A percentile compares a stretch with the other conserved stretches of the same genome.
Evolutionary conservation across 2,888 invertebrate species (phyloP).

Genomic region (Gasteruption jaculator): DNA sequence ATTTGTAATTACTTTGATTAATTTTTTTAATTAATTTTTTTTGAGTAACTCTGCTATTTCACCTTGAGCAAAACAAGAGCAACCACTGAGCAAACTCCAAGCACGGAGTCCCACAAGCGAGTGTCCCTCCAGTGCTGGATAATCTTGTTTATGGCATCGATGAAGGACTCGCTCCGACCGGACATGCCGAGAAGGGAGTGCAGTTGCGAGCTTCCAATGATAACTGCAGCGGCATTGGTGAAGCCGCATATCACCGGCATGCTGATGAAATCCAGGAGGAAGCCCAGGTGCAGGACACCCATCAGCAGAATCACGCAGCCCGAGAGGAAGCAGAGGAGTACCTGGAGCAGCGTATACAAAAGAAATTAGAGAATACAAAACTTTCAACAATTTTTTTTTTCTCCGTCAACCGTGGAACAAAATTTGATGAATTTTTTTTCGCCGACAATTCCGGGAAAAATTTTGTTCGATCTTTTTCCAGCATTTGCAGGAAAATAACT

Average conservation of each 20-base stretch:
- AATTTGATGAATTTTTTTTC: background rate
- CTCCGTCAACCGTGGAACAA: too few relatives aligned
- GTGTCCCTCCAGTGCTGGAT: slow-evolving; percentile 61
- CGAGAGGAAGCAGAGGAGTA: slow-evolving; percentile 55
- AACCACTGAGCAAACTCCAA: slow-evolving; percentile 64
- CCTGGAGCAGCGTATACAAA: slow-evolving; percentile 52
- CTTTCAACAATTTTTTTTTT: background rate
- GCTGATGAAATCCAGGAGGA: slow-evolving; percentile 58
- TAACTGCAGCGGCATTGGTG: slow-evolving; percentile 58
- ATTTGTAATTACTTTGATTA: slow-evolving; percentile 4
- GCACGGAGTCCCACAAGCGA: slow-evolving; percentile 62
- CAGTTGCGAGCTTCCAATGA: slow-evolving; percentile 56
- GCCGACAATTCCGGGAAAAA: background rate
- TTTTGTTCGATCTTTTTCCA: background rate
- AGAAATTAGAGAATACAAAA: too few relatives aligned
- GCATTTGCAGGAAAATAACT: background rate
- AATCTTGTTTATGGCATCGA: slow-evolving; percentile 53
- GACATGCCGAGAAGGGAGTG: slow-evolving; percentile 52
- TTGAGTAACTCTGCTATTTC: slow-evolving; percentile 19
- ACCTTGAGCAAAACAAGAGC: slow-evolving; percentile 63
- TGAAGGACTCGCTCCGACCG: slow-evolving; percentile 49
- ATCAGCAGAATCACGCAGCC: slow-evolving; percentile 53
- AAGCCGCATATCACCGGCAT: slow-evolving; percentile 58
- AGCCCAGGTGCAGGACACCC: slow-evolving; percentile 56
- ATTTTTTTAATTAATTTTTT: slow-evolving; percentile 4